Evolutionary conservation across 2,888 invertebrate genomes (phyloP), one percentile per base, ranked within the genome.

Genomic region (Elegia similella): DNA sequence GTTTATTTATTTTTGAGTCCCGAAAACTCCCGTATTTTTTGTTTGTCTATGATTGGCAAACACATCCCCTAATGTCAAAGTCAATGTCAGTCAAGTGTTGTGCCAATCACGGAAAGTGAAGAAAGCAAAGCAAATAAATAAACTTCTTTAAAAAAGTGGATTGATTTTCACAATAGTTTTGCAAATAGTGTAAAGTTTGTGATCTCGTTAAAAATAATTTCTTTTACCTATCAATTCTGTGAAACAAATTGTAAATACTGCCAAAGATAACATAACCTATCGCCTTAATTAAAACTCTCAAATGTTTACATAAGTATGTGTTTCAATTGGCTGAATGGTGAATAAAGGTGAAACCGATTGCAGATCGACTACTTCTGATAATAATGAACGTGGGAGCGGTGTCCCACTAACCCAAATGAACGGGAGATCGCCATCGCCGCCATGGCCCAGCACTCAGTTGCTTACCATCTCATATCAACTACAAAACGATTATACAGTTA

Each of bases 321-420:
- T 38, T 38, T n/a, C n/a, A 38, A n/a, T 38, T 8, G 12, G 12
- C 38, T 38, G n/a, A 38, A 38, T 17, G 46, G 32, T 52, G 32
- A 34, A 50, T n/a, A 34, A 34, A 15, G 23, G 6, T 55, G 44
- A 52, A 7, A 44, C 50, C 17, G 10, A n/a, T 50, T 50, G 15
- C 34, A 50, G 50, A 17, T 50, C 50, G 8, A 50, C 2, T 50
- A 34, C 34, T 38, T 6, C 50, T 5, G 50, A 50, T 38, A 50
- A 16, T 38, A 50, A 50, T 50, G 50, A 38, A 34, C 50, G 50
- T 50, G 50, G 50, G 50, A 50, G 15, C 32, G 48, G 48, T 50
- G 50, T 50, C n/a, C 34, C 50, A 17, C 16, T 50, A 16, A 50
- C 50, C 34, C 34, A 50, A 50, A 50, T 50, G 50, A 50, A 50